Evolutionary conservation across 2,113 vertebrate species (phyloP).

Genomic region (Sinocyclocheilus rhinocerous): DNA sequence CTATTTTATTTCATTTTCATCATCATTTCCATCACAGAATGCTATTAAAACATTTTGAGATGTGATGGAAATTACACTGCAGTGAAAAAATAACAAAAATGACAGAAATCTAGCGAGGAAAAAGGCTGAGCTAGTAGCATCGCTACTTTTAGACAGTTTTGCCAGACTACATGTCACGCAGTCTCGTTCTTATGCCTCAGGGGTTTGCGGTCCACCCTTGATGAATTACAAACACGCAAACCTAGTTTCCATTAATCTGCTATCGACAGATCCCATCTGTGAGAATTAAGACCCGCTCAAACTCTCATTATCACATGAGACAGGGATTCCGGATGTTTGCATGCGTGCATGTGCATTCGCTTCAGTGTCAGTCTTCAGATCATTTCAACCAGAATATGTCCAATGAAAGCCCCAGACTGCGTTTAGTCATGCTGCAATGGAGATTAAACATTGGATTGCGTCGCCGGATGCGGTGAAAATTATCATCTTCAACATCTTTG

Average conservation of each 20-base stretch:
- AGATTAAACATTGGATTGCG: conserved; percentile 52
- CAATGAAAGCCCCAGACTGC: conserved; percentile 37
- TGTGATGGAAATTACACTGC: background rate
- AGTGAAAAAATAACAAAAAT: background rate
- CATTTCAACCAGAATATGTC: background rate
- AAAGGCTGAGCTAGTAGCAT: background rate
- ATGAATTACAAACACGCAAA: conserved; percentile 8
- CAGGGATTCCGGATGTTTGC: conserved; percentile 28
- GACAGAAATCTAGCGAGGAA: background rate
- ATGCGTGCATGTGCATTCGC: background rate
- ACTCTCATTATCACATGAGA: conserved; percentile 46
- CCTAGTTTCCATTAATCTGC: conserved; percentile 39
- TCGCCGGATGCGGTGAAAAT: conserved; percentile 32
- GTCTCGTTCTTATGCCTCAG: background rate
- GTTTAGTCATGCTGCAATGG: conserved; percentile 41
- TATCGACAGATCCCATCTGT: conserved; percentile 28
- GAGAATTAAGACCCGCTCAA: conserved; percentile 30
- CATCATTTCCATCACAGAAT: background rate
- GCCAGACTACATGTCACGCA: background rate
- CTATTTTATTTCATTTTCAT: background rate
- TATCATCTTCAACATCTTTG: conserved; percentile 47
- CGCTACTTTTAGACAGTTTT: background rate
- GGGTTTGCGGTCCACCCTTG: background rate
- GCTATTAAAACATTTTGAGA: background rate
- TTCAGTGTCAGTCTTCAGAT: too few relatives aligned